phyloP scores from a whole-genome alignment of 2,888 invertebrate species.

The Empis stercorea region DNA sequence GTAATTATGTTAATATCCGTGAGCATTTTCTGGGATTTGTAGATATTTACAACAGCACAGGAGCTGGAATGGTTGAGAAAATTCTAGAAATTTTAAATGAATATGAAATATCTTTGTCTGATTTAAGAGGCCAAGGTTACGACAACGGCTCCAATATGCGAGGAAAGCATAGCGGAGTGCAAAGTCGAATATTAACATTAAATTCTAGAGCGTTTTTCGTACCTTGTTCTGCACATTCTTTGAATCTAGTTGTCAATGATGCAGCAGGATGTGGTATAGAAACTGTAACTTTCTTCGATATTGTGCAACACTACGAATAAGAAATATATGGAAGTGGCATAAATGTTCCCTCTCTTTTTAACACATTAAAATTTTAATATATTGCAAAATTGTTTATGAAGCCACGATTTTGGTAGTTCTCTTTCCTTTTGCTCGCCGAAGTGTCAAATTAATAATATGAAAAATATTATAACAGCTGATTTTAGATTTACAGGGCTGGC shows the following conservation, averaged over 20 bases:
- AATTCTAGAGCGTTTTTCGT: slow-evolving; percentile 17
- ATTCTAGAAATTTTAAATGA: slow-evolving; percentile 1
- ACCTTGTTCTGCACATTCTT: slow-evolving; percentile 13
- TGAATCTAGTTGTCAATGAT: slow-evolving; percentile 18
- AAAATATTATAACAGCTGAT: too few relatives aligned
- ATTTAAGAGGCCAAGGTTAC: slow-evolving; percentile 1
- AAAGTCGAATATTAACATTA: slow-evolving; percentile 2
- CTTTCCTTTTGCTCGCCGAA: too few relatives aligned
- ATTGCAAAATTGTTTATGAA: too few relatives aligned
- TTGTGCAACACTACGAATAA: slow-evolving; percentile 16
- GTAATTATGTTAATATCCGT: slow-evolving; percentile 1
- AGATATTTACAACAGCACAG: slow-evolving; percentile 1
- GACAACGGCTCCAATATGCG: slow-evolving; percentile 2
- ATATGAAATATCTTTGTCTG: slow-evolving; percentile 1
- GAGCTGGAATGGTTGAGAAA: slow-evolving; percentile 1
- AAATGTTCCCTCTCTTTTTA: too few relatives aligned
- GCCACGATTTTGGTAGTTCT: too few relatives aligned
- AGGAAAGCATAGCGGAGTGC: slow-evolving; percentile 2
- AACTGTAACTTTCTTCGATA: slow-evolving; percentile 15
- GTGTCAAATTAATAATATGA: too few relatives aligned
- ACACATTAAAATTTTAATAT: too few relatives aligned
- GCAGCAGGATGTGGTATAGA: slow-evolving; percentile 15
- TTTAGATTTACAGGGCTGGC: too few relatives aligned
- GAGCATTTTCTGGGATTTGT: slow-evolving; percentile 1
- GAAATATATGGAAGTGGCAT: too few relatives aligned